Evolutionary conservation across 30 jellyfish, hydroid and myxozoan species (phyloP).

Genomic region (Clytia hemisphaerica): DNA sequence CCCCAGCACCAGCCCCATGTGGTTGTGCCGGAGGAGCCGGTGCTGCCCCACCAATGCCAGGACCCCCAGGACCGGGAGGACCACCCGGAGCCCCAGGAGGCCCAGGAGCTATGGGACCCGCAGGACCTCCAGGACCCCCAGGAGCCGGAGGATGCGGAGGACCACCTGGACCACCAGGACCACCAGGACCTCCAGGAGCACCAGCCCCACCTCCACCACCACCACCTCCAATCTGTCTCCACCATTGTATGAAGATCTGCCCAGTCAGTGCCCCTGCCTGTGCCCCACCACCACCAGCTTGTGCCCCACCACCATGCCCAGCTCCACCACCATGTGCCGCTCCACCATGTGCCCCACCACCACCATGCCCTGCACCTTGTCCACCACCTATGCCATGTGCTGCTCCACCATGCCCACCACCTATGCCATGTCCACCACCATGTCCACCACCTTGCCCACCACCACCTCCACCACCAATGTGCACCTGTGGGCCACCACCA

Average conservation of each 20-base stretch:
- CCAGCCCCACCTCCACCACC: constrained; percentile 99
- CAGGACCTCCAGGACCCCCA: constrained; percentile 98
- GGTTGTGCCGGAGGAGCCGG: constrained; percentile 63
- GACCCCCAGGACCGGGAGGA: constrained; percentile 91
- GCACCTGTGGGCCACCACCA: constrained; percentile 83
- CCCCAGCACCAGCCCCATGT: constrained; percentile 57
- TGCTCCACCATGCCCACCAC: constrained; percentile 89
- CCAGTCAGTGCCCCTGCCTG: constrained; percentile 76
- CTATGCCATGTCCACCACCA: constrained; percentile 96
- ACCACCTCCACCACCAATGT: constrained; percentile 99
- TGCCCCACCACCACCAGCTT: constrained; percentile 92
- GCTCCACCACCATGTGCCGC: constrained; percentile 82
- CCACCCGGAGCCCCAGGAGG: constrained; percentile 91
- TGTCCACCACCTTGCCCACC: constrained; percentile 98
- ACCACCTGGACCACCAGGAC: constrained; percentile 99
- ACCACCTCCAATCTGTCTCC: constrained; percentile 97
- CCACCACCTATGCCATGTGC: constrained; percentile 98
- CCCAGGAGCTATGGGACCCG: constrained; percentile 88
- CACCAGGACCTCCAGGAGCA: constrained; percentile 99
- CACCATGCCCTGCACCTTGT: constrained; percentile 93
- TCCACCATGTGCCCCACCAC: constrained; percentile 87
- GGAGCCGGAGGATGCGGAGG: constrained; percentile 98
- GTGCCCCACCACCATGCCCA: constrained; percentile 75
- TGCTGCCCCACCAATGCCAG: constrained; percentile 89
- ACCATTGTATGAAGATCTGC: constrained; percentile 75